Base-by-base conservation (phyloP, 1,140 invertebrate genomes). In the Acromyrmex echinatior region DNA sequence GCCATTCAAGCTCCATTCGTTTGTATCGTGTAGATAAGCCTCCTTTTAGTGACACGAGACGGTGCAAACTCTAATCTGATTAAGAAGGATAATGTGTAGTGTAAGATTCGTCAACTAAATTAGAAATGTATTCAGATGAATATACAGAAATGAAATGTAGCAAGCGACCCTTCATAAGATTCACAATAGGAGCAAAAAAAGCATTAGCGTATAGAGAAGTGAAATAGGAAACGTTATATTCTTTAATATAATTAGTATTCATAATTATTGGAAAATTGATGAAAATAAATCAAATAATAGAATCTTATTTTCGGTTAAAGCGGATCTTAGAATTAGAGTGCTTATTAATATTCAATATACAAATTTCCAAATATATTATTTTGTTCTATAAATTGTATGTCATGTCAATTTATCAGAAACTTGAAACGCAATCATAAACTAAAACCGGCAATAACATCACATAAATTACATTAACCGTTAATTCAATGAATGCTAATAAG, bases 51-150 rank as follows among this genome's bases (percentile, higher is more conserved):
- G 31, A 4, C 6, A 25, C 31, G 65, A 70, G 78, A 81, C 65
- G 78, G 14, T 31, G 78, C 78, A 71, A 81, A 31, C 14, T 81
- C 3, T 31, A 35, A 81, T 45, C 14, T 71, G 70, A 81, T 81
- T 81, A 81, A 81, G 35, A 28, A 4, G 21, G 28, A 49, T 68
- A 68, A 81, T 10, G 21, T 56, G 51, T 35, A 28, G 9, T n/a
- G 5, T 51, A 49, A 79, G 77, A 31, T 79, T 80, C 25, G 25
- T 9, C 7, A 80, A 53, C 56, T 70, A 25, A 70, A 25, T 56
- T 10, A 25, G 49, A 56, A 18, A 71, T 53, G 10, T 25, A 60
- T 53, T 10, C n/a, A 12, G n/a, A 18, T 12, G 16, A n/a, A 25
- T 51, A 18, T 16, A n/a, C 5, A 56, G 4, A 56, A 56, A 56